Evolutionary conservation across 2,797 vertebrate genomes (phyloP).

Genomic region (Myotis planiceps): DNA sequence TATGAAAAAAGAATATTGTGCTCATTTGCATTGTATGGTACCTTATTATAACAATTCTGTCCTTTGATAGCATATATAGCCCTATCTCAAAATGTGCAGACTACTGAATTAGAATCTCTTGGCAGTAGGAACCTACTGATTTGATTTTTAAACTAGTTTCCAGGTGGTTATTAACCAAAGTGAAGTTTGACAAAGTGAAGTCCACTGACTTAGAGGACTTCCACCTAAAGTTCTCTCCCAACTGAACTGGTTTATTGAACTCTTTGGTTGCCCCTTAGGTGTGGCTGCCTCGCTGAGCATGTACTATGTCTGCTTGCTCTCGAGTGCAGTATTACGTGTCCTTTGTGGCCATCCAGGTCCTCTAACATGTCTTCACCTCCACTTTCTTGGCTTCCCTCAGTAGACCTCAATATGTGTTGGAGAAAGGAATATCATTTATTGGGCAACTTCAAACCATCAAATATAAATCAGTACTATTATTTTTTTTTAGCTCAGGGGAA

Average conservation of each 20-base stretch:
- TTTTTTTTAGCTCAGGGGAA: background rate
- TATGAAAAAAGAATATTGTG: background rate
- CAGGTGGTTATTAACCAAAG: background rate
- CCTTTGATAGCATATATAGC: background rate
- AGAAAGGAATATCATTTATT: background rate
- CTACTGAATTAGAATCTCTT: background rate
- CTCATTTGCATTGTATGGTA: background rate
- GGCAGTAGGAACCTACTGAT: background rate
- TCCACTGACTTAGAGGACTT: background rate
- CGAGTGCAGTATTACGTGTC: too few species aligned
- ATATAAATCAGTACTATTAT: background rate
- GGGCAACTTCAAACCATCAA: background rate
- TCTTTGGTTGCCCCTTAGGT: background rate
- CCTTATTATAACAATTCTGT: background rate
- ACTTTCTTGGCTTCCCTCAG: background rate
- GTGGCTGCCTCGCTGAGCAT: background rate
- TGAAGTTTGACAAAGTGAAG: background rate
- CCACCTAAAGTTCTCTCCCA: background rate
- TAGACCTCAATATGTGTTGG: background rate
- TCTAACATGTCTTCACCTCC: background rate
- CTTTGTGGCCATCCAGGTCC: background rate
- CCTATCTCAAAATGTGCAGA: background rate
- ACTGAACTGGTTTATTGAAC: background rate
- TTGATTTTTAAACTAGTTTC: conserved; percentile 22
- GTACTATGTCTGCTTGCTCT: background rate